Base-by-base conservation (phyloP, 2,888 invertebrate genomes). In the Leucozona laternaria region DNA sequence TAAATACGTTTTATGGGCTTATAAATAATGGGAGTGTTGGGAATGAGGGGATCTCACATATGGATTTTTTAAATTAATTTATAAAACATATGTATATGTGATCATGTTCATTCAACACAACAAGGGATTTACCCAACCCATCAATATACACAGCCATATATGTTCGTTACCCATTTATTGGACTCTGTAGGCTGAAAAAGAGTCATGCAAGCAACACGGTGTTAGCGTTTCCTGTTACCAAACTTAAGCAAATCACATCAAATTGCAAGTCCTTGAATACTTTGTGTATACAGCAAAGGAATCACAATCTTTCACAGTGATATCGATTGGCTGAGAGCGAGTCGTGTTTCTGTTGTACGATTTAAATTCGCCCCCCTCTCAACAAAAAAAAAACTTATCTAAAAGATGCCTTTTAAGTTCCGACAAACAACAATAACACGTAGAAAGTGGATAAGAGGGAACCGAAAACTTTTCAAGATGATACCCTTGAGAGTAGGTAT, bases 161-260 rank as follows among this genome's bases (percentile, higher is more conserved):
- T 37, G 4, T 43, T 43, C n/a, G 2, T n/a, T 43, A n/a, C n/a
- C 1, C 20, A 43, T n/a, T n/a, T 43, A 6, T 28, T 2, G 28
- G 15, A 28, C 1, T 31, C 28, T 11, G 0, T 28, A 58, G 72
- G 22, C 68, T 31, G 48, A 53, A 55, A 72, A 78, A 76, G 20
- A 66, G 20, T 85, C 85, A 85, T 85, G 80, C 37, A 60, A 60
- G 37, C 80, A 85, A 85, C 80, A 81, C 28, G 80, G 77, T 73
- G 34, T 68, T 53, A 70, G 72, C 68, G 71, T 78, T 77, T 81
- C 85, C 77, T 85, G 85, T 85, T 81, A 78, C 85, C 80, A 53
- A 85, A 57, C 60, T 40, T 60, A 45, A 37, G 31, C 17, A 64
- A 66, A 76, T 20, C 40, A 64, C 45, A 72, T 34, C 25, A 34